Evolutionary conservation across 1,140 invertebrate genomes (phyloP).

Genomic region (Maniola jurtina): DNA sequence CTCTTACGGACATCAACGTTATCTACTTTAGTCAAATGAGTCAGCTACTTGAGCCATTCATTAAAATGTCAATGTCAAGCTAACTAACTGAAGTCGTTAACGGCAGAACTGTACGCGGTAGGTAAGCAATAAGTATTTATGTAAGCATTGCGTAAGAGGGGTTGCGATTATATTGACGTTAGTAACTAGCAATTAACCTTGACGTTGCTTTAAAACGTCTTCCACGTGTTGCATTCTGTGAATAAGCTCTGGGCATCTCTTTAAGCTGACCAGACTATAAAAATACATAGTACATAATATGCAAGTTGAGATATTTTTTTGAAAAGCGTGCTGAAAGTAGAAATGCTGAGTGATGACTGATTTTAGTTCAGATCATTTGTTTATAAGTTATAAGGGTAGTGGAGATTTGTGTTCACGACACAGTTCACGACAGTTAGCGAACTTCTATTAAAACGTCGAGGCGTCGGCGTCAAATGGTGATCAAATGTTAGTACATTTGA

Average conservation of each 20-base stretch:
- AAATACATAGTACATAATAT: too few relatives aligned
- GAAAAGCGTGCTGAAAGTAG: too few relatives aligned
- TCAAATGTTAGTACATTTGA: too few relatives aligned
- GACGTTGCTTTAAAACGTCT: slow-evolving; percentile 20
- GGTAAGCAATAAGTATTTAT: slow-evolving; percentile 1
- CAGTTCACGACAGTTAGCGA: too few relatives aligned
- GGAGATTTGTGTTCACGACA: too few relatives aligned
- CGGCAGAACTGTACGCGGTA: slow-evolving; percentile 20
- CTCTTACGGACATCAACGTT: slow-evolving; percentile 24
- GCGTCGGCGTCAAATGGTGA: too few relatives aligned
- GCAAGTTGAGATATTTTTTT: too few relatives aligned
- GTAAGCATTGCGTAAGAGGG: slow-evolving; percentile 33
- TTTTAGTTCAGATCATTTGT: too few relatives aligned
- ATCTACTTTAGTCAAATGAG: slow-evolving; percentile 31
- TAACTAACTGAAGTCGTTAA: slow-evolving; percentile 36
- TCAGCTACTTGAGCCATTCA: slow-evolving; percentile 33
- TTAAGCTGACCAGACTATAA: neutral
- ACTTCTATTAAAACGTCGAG: too few relatives aligned
- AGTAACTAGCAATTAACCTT: slow-evolving; percentile 34
- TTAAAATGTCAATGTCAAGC: slow-evolving; percentile 44
- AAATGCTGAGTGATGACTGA: too few relatives aligned
- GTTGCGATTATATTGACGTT: slow-evolving; percentile 22
- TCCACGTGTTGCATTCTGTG: neutral
- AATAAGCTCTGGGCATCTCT: neutral
- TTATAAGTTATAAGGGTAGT: too few relatives aligned